A percentile compares a stretch with the other conserved stretches of the same genome.
These are phyloP conservation scores for Melinopterus prodromus DNA, from an alignment of 2,888 invertebrate genomes.

Conservation along the genomic window DNA sequence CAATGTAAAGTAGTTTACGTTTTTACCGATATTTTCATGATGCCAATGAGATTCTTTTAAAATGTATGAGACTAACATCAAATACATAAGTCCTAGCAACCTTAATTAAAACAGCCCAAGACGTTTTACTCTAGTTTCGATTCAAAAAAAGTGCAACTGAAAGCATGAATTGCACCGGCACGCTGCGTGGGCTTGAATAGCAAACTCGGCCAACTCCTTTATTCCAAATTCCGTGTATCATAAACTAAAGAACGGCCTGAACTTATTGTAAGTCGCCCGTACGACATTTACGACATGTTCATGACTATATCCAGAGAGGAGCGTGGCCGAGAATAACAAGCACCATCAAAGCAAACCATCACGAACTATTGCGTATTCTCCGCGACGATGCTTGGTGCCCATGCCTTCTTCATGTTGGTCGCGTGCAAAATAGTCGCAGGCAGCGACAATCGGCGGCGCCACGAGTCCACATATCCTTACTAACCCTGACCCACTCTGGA, in stretches of 20 bases:
- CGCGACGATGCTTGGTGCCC: not conserved
- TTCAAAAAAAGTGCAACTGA: too few species aligned
- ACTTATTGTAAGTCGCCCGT: not conserved
- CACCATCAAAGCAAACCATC: not conserved
- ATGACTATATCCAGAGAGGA: not conserved
- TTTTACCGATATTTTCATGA: too few species aligned
- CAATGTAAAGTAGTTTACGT: too few species aligned
- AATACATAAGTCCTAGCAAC: too few species aligned
- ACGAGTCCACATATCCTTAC: conserved; percentile 7
- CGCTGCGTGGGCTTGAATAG: too few species aligned
- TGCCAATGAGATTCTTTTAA: too few species aligned
- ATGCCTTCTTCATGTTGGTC: not conserved
- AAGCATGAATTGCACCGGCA: too few species aligned
- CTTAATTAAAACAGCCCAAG: too few species aligned
- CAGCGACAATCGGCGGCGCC: conserved; percentile 10
- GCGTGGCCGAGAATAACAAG: not conserved
- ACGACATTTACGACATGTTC: not conserved
- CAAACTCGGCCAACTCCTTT: not conserved
- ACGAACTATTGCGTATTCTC: not conserved
- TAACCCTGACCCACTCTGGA: conserved; percentile 15
- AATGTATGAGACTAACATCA: too few species aligned
- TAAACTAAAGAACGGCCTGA: not conserved
- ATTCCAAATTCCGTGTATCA: not conserved
- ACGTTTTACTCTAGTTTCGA: too few species aligned
- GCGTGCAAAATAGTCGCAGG: not conserved